Evolutionary conservation across 2,888 invertebrate genomes (phyloP), one percentile per base, ranked within the genome.

Genomic region (Meteorus colon): DNA sequence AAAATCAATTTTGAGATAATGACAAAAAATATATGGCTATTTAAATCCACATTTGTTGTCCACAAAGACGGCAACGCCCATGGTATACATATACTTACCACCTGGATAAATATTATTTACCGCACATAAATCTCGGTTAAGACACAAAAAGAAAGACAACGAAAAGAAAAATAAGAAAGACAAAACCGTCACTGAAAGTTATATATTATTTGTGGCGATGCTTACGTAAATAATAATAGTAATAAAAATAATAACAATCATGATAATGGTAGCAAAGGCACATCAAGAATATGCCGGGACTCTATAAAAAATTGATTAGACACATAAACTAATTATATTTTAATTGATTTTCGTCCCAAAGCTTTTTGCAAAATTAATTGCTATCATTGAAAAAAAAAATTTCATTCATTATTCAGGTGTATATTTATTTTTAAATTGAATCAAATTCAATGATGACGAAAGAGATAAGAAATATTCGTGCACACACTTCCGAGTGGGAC

Each of bases 181-280:
- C 34, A 63, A 60, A 24, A 24, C 12, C 41, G 24, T 65, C 41
- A 24, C 10, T 34, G 65, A 37, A 31, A 34, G 14, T 29, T 62
- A 62, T 62, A 37, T 65, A 65, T 41, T 37, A 41, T 65, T 12
- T 41, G 65, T 65, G 65, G n/a, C 41, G n/a, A 65, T 37, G 65
- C 65, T 34, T 37, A 41, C 31, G 31, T 65, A 65, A 65, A 65
- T 65, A 65, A 65, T 65, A n/a, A 37, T 37, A 29, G 29, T 29
- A 31, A 62, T n/a, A 16, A 31, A 27, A 29, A 62, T 62, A 31
- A 16, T 27, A 1, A 31, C 27, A 29, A 62, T 62, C 12, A 62
- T 62, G 27, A 65, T 65, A 60, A 60, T 60, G 27, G 24, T 16
- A 29, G 24, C n/a, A 24, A 31, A 29, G 27, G 41, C 12, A 19